Base-by-base conservation (phyloP, 2,888 invertebrate species). In the Andrena trimmerana region DNA sequence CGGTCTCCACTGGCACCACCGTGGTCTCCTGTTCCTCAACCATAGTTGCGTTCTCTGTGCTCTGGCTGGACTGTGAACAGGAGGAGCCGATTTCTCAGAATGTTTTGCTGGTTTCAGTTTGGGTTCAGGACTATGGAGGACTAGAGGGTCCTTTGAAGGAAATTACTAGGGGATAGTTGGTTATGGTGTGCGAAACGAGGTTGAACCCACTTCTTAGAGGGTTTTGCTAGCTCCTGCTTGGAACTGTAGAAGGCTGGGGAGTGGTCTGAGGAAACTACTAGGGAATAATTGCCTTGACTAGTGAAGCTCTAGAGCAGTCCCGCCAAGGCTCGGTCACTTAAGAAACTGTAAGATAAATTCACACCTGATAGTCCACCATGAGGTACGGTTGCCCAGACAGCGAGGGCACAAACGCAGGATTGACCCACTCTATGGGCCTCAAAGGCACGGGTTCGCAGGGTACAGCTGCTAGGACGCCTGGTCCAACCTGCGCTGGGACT, bases 381-480 rank as follows among this genome's bases (percentile, higher is more conserved):
- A 92, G 92, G 85, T 93, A 93, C 71, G 91, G 92, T 68, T 92
- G 92, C 65, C 88, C 90, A 72, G 87, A 90, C 73, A 92, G 81
- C 89, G 93, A 92, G 77, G 94, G 92, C 84, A 93, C 90, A 83
- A 92, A 93, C 63, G 92, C 91, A 65, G 95, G 94, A 89, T 94
- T 94, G 89, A 94, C 93, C 95, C 95, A 95, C 71, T 95, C 94
- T 54, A 95, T 92, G 70, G 94, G 94, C 85, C 94, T 94, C 27
- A 95, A 90, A 29, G 95, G 94, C 52, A 95, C 93, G 33, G 95
- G 94, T 16, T 93, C 93, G 82, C 94, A 94, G 8, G 94, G 93
- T 85, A 95, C 92, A 3, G 94, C 93, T 2, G 94, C 92, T 79
- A 94, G 82, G 57, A 94, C 91, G 74, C 90, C 91, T 24, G 93